These are phyloP conservation scores for Matsumurasca onukii DNA, from an alignment of 1,140 invertebrate species.

Conservation along the genomic window DNA sequence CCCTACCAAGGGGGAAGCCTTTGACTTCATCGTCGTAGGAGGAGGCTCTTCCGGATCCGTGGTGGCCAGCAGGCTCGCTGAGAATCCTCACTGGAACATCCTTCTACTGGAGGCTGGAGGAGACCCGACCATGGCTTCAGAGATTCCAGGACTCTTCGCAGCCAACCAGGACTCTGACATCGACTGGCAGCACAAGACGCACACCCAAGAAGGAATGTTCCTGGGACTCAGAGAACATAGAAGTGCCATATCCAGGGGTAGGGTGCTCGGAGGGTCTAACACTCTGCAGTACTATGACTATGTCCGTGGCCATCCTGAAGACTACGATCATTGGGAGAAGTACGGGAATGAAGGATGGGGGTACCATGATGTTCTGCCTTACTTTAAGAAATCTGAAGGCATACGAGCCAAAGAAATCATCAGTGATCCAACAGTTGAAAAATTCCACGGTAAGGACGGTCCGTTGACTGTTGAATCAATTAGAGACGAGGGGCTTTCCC, in stretches of 20 bases:
- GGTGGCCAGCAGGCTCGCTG: constrained; percentile 59
- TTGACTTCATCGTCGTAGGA: constrained; percentile 58
- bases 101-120: constrained; percentile 64
- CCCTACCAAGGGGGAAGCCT: constrained; percentile 18
- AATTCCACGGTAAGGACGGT: constrained; percentile 36
- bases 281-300: constrained; percentile 66
- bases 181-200: constrained; percentile 74
- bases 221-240: constrained; percentile 50
- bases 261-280: constrained; percentile 62
- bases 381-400: constrained; percentile 50
- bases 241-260: constrained; percentile 59
- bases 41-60: constrained; percentile 69
- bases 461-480: constrained; percentile 8
- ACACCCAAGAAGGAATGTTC: constrained; percentile 57
- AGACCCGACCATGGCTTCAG: constrained; percentile 65
- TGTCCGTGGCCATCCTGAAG: constrained; percentile 56
- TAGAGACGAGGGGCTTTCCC: background rate
- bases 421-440: constrained; percentile 36
- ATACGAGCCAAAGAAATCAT: constrained; percentile 10
- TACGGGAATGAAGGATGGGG: constrained; percentile 53
- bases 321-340: constrained; percentile 60
- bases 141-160: constrained; percentile 54
- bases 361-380: constrained; percentile 53
- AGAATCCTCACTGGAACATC: constrained; percentile 64
- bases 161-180: background rate